Conservation (phyloP, 2,888 invertebrate genomes). For the Leptinotarsa rubiginosa region DNA sequence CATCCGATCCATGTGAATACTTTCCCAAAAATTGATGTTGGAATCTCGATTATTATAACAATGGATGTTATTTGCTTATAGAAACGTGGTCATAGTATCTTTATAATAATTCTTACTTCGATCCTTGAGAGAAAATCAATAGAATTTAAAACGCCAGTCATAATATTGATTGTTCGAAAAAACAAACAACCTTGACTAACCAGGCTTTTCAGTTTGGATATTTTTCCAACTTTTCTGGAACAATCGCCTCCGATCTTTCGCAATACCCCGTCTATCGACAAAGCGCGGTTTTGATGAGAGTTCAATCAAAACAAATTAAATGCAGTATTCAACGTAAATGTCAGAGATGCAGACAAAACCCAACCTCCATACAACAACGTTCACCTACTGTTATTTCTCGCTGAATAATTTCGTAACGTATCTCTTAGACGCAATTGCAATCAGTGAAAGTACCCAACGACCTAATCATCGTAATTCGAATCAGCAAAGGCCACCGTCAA, state of each 20-base stretch:
- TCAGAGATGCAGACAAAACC: neutral
- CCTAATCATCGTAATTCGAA: conserved; percentile 15
- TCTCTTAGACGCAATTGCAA: neutral
- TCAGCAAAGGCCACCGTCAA: conserved; percentile 44
- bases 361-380: neutral
- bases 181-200: no score
- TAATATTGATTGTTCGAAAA: no score
- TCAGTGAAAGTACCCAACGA: conserved; percentile 21
- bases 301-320: neutral
- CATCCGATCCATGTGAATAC: no score
- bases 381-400: neutral
- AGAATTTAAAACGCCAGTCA: no score
- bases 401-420: neutral
- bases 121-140: no score
- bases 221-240: no score
- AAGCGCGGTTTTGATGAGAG: neutral
- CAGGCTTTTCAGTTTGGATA: no score
- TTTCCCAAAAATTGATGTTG: no score
- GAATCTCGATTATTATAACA: no score
- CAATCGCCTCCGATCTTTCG: neutral
- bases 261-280: neutral
- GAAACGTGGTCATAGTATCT: no score
- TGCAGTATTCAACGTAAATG: neutral
- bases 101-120: no score
- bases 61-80: no score